Evolutionary conservation across 2,113 vertebrate genomes (phyloP).

Genomic region (Gasterosteus aculeatus): DNA sequence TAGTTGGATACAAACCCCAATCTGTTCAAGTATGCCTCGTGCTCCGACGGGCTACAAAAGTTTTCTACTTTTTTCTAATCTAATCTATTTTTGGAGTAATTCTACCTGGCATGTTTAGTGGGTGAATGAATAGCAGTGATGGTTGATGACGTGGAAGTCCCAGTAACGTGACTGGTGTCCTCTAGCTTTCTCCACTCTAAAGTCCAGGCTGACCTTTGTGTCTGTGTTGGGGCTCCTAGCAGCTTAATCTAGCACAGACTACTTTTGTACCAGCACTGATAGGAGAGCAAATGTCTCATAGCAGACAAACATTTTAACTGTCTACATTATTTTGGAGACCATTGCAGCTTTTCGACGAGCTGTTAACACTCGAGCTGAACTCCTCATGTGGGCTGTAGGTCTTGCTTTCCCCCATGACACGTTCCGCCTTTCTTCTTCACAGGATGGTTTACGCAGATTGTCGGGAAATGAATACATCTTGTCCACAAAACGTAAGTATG

Average conservation of each 20-base stretch:
- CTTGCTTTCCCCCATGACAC: conserved; percentile 12
- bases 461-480: conserved; percentile 94
- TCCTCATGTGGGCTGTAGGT: neutral
- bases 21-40: neutral
- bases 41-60: neutral
- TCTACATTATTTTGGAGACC: neutral
- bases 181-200: neutral
- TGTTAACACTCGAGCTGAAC: neutral
- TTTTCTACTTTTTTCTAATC: neutral
- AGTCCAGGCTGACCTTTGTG: neutral
- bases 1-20: neutral
- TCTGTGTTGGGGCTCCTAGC: neutral
- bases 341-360: neutral
- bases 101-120: neutral
- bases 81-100: neutral
- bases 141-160: neutral
- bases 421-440: conserved; percentile 36
- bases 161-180: neutral
- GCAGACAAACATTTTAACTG: conserved; percentile 4
- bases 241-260: conserved; percentile 12
- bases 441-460: conserved; percentile 94
- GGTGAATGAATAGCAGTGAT: neutral
- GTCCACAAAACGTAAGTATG: conserved; percentile 90
- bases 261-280: conserved; percentile 21
- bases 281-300: neutral